Base-by-base conservation (phyloP, 2,888 invertebrate genomes). In the Aleiodes alternator region DNA sequence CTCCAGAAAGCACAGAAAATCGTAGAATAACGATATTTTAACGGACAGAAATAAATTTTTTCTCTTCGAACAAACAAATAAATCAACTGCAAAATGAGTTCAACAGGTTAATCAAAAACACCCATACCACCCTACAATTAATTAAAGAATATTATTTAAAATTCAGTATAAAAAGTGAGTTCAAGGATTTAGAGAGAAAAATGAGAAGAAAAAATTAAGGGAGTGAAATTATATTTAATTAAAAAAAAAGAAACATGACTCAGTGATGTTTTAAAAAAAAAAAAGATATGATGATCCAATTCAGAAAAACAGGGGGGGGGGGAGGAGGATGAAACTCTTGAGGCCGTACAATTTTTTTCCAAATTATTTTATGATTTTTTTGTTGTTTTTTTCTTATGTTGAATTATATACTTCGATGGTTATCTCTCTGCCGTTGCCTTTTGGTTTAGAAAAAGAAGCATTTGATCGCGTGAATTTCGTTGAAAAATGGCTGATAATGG, bases 401-500 rank as follows among this genome's bases (percentile, higher is more conserved):
- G 64, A 64, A 43, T 64, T n/a, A 16, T 16, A 16, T 16, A 43
- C 64, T 43, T 43, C 48, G 59, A 59, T 64, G 48, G 64, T 64
- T 64, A 64, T 43, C 64, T 64, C 64, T 64, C 64, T 64, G 64
- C 64, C 64, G 64, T 64, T 64, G 64, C 48, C 64, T 48, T 64
- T 23, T 23, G 61, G 43, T 51, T 64, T 43, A 11, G 7, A 43
- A 43, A 72, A 29, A 61, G 61, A 31, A 64, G 64, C 70, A 53
- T 31, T 34, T 31, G 53, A 61, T 23, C 55, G 56, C 23, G 50
- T 61, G 43, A 56, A 51, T 48, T 34, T 68, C 50, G 68, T 31
- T n/a, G 8, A 23, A n/a, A 56, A 69, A 69, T 68, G 53, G 31
- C 55, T 69, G 50, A 53, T 57, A 43, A 43, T 72, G 59, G 59